Conservation (phyloP, 2,888 invertebrate species). For the Chloroclystis v-ata region DNA sequence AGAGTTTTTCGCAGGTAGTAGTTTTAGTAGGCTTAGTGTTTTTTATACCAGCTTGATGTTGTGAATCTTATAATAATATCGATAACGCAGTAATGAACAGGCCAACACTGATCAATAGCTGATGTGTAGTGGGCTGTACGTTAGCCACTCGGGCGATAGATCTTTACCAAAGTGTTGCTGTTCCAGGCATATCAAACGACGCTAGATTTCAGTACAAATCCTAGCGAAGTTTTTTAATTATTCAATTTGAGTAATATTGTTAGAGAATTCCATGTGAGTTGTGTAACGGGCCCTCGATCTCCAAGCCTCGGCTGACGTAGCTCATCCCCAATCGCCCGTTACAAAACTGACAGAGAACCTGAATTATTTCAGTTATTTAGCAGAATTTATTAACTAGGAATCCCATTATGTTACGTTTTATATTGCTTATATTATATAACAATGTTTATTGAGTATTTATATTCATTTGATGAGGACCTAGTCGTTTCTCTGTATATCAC, state of each 20-base stretch:
- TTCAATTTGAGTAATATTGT: conserved; percentile 72
- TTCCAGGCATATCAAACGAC: conserved; percentile 74
- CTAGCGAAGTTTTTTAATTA: conserved; percentile 64
- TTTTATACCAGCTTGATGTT: conserved; percentile 79
- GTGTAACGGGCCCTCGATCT: conserved; percentile 47
- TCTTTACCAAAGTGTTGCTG: conserved; percentile 73
- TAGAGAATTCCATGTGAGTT: conserved; percentile 66
- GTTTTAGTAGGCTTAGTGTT: conserved; percentile 78
- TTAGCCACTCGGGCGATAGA: conserved; percentile 55
- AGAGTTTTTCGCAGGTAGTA: conserved; percentile 77
- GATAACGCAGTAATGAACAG: conserved; percentile 64
- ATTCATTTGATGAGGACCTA: conserved; percentile 78
- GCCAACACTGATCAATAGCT: conserved; percentile 64
- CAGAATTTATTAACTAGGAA: conserved; percentile 76
- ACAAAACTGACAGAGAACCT: conserved; percentile 34
- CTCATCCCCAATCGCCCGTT: conserved; percentile 21
- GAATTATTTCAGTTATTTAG: conserved; percentile 76
- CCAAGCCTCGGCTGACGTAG: conserved; percentile 48
- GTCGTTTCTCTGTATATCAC: conserved; percentile 79
- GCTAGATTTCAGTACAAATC: conserved; percentile 74
- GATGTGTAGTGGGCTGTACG: conserved; percentile 68
- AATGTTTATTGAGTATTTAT: conserved; percentile 77
- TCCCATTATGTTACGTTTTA: conserved; percentile 78
- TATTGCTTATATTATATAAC: conserved; percentile 78
- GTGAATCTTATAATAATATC: conserved; percentile 75